Percentiles rank a stretch among this genome's conserved stretches.
phyloP scores from a whole-genome alignment of 2,113 vertebrate genomes.

The Excalfactoria chinensis region DNA sequence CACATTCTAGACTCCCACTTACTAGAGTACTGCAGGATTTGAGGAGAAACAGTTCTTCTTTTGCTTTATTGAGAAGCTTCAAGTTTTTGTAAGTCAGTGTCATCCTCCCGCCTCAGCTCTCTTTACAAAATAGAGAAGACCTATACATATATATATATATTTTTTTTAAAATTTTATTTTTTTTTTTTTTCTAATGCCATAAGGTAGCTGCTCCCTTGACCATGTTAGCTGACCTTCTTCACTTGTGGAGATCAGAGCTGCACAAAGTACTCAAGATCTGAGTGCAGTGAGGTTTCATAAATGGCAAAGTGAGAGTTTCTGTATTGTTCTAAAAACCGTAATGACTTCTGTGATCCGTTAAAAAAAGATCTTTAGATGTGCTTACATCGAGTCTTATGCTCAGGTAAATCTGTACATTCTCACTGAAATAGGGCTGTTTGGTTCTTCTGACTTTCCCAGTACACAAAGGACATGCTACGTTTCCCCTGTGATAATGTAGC shows the following conservation, averaged over 20 bases:
- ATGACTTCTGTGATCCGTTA: slow-evolving; percentile 5
- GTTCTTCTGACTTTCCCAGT: not conserved
- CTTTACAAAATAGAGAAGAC: not conserved
- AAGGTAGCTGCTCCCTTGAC: slow-evolving; percentile 10
- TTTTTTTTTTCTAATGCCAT: slow-evolving; percentile 13
- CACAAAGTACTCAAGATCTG: not conserved
- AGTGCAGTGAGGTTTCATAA: not conserved
- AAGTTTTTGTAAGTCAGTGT: slow-evolving; percentile 38
- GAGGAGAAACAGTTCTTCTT: slow-evolving; percentile 17
- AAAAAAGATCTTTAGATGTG: slow-evolving; percentile 38
- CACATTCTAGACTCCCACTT: no score
- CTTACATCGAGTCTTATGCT: slow-evolving; percentile 17
- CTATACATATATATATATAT: not conserved
- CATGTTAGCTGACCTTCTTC: not conserved
- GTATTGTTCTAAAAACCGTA: slow-evolving; percentile 42
- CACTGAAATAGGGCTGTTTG: slow-evolving; percentile 44
- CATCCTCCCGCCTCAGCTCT: not conserved
- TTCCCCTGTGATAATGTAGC: not conserved
- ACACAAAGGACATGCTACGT: not conserved
- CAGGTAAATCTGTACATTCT: slow-evolving; percentile 22
- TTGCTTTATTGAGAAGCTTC: slow-evolving; percentile 27
- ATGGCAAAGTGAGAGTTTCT: slow-evolving; percentile 16
- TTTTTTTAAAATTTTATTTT: no score
- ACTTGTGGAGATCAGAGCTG: not conserved
- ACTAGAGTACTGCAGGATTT: slow-evolving; percentile 21